A percentile compares a stretch with the other conserved stretches of the same genome.
phyloP scores from a whole-genome alignment of 2,797 vertebrate genomes.

The Halcyon chelicuti region DNA sequence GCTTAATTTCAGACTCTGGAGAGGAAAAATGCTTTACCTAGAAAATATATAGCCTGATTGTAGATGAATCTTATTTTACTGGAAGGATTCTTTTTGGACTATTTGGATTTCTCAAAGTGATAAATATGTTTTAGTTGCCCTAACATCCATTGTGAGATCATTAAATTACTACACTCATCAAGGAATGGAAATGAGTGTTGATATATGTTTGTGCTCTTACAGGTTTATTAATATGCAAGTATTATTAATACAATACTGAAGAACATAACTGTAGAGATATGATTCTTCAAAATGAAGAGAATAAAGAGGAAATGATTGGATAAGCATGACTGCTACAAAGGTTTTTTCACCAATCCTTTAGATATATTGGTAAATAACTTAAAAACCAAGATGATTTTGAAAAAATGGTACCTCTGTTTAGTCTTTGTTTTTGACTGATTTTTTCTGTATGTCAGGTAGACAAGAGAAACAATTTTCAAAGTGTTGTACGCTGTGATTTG shows the following conservation, averaged over 20 bases:
- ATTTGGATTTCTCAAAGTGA: not conserved
- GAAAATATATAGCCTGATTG: not conserved
- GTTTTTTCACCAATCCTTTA: not conserved
- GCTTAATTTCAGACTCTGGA: not conserved
- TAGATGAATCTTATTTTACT: not conserved
- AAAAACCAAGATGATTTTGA: not conserved
- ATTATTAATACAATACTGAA: rapidly evolving
- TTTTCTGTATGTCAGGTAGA: not conserved
- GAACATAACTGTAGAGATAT: not conserved
- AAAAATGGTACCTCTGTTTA: not conserved
- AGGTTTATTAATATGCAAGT: not conserved
- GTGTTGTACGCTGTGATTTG: not conserved
- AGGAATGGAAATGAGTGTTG: not conserved
- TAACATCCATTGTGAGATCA: not conserved
- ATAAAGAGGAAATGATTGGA: not conserved
- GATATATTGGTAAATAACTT: not conserved
- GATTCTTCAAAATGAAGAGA: not conserved
- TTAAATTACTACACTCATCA: not conserved
- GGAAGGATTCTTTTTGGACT: not conserved
- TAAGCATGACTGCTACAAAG: not conserved
- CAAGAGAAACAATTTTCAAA: not conserved
- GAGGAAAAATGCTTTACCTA: not conserved
- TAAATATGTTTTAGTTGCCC: not conserved
- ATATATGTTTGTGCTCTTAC: not conserved
- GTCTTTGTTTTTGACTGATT: not conserved